These are phyloP conservation scores for Spodoptera exigua DNA, from an alignment of 2,888 invertebrate genomes.

Conservation along the genomic window DNA sequence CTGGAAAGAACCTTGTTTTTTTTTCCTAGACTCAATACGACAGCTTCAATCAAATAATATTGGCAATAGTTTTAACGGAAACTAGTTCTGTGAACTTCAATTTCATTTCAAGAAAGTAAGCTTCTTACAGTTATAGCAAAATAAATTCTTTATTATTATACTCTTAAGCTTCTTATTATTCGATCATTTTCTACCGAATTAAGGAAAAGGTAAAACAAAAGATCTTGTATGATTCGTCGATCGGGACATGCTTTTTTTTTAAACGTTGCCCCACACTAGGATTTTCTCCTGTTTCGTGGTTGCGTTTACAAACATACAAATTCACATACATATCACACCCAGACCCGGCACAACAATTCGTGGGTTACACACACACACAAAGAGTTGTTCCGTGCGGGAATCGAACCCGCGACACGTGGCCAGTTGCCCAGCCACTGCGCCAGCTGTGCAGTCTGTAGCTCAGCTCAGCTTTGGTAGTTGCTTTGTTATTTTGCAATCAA, in stretches of 20 bases:
- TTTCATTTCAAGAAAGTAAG: slow-evolving; percentile 30
- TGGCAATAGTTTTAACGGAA: neutral
- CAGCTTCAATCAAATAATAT: neutral
- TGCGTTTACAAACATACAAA: no score
- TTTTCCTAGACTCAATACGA: slow-evolving; percentile 4
- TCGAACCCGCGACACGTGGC: no score
- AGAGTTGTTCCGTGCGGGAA: no score
- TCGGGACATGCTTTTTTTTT: neutral
- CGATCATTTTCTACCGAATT: slow-evolving; percentile 8
- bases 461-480: no score
- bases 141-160: slow-evolving; percentile 1
- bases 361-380: no score
- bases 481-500: no score
- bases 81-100: slow-evolving; percentile 12
- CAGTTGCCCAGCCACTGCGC: no score
- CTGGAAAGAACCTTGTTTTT: slow-evolving; percentile 9
- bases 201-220: neutral
- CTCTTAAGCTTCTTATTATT: slow-evolving; percentile 12
- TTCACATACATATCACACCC: no score
- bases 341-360: no score
- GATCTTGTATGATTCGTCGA: slow-evolving; percentile 17
- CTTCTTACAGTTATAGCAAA: slow-evolving; percentile 23
- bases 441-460: no score
- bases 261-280: no score
- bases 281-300: no score